A percentile compares a stretch with the other conserved stretches of the same genome.
These are phyloP conservation scores for Helicoverpa armigera DNA, from an alignment of 1,140 invertebrate species.

Conservation along the genomic window DNA sequence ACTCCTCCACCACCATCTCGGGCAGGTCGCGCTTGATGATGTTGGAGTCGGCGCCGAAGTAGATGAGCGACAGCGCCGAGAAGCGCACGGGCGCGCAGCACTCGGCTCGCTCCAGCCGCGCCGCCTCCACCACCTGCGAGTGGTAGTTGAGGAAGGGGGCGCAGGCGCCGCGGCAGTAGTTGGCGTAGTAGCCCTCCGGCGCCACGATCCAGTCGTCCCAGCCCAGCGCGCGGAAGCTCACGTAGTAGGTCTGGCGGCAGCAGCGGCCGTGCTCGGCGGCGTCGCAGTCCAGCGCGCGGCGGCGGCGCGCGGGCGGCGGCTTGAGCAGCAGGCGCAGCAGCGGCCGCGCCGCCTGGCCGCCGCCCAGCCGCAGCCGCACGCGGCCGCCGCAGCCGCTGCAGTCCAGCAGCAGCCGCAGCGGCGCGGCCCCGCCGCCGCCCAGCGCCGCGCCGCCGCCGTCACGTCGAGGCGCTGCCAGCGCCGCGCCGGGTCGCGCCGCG, in stretches of 20 bases:
- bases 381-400: slow-evolving; percentile 93
- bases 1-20: slow-evolving; percentile 98
- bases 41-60: slow-evolving; percentile 96
- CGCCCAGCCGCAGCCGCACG: slow-evolving; percentile 88
- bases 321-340: slow-evolving; percentile 95
- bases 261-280: slow-evolving; percentile 92
- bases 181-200: slow-evolving; percentile 96
- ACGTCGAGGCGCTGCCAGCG: slow-evolving; percentile 96
- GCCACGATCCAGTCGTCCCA: slow-evolving; percentile 99
- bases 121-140: slow-evolving; percentile 96
- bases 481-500: slow-evolving; percentile 89
- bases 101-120: slow-evolving; percentile 93
- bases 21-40: slow-evolving; percentile 97
- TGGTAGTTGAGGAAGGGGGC: slow-evolving; percentile 94
- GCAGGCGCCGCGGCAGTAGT: slow-evolving; percentile 97
- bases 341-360: slow-evolving; percentile 90
- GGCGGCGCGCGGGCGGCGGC: slow-evolving; percentile 89
- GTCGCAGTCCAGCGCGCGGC: slow-evolving; percentile 94
- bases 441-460: slow-evolving; percentile 91
- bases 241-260: slow-evolving; percentile 96
- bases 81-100: slow-evolving; percentile 98
- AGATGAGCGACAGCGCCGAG: slow-evolving; percentile 96
- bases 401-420: slow-evolving; percentile 93
- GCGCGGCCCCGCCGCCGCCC: slow-evolving; percentile 87
- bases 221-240: slow-evolving; percentile 95